Evolutionary conservation across 2,113 vertebrate species (phyloP), one percentile per base, ranked within the genome.

Genomic region (Mixornis gularis): DNA sequence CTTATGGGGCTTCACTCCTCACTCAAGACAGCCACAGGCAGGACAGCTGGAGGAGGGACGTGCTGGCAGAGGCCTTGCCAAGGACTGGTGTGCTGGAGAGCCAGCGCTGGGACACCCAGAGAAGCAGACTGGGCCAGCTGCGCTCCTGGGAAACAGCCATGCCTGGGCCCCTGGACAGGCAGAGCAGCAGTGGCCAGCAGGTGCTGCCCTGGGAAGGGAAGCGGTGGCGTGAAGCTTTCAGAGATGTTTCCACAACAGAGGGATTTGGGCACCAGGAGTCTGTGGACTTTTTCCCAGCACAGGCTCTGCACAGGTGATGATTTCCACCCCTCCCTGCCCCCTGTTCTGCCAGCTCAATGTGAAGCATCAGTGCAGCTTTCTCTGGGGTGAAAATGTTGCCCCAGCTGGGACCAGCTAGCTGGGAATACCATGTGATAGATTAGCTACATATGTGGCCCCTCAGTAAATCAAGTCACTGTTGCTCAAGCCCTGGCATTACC

Each of bases 281-380:
- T 34, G 27, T 78, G 70, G 82, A 26, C 6, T 69, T 17, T 0
- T 72, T 93, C 60, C 77, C 92, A 72, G 51, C 34, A 3, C 32
- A 18, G 30, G 64, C 74, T 79, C 51, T 96, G 68, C 95, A 83
- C 89, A 96, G 96, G 96, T 97, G 87, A 91, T n/a, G 25, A 70
- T 56, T 63, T 48, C 21, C n/a, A 46, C 7, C 16, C 13, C 20
- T 11, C 17, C 48, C 10, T 41, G 21, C 10, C 2, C 43, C 10
- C 14, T 13, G 6, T 74, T 79, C n/a, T 79, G 21, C 24, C 27
- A 51, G 8, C 51, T 83, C 12, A 18, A 21, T 66, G 10, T 52
- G 24, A 83, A 83, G 36, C 15, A 34, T 43, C 7, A 56, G 30
- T 29, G 25, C 17, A 58, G 48, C 22, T 79, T 93, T 55, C 74